Conservation (phyloP, 2,113 vertebrate genomes). For the Gracilinanus agilis region DNA sequence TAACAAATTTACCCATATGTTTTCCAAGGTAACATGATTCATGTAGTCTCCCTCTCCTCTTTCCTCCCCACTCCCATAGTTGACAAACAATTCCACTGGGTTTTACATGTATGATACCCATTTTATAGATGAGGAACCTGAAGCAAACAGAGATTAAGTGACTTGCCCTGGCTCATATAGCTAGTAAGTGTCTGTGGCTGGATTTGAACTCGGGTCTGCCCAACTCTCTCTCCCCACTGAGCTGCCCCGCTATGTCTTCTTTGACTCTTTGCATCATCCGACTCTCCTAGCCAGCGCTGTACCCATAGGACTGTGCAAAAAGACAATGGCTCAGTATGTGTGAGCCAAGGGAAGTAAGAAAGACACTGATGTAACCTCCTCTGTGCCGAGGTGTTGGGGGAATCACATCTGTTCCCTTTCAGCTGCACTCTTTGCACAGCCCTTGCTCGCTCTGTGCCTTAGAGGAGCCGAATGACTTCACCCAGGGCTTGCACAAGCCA, state of each 20-base stretch:
- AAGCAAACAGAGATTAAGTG: background rate
- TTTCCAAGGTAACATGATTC: too few species aligned
- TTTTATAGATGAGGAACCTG: background rate
- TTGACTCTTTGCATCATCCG: background rate
- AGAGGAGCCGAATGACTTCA: constrained; percentile 1
- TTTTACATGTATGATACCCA: background rate
- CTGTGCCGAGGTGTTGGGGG: background rate
- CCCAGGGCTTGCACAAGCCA: background rate
- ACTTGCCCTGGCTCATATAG: background rate
- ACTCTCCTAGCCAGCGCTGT: background rate
- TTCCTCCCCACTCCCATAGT: too few species aligned
- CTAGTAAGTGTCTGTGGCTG: background rate
- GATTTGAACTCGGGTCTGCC: background rate
- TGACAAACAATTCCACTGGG: too few species aligned
- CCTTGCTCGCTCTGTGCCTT: constrained; percentile 34
- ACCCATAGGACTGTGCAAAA: background rate
- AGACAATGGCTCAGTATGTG: background rate
- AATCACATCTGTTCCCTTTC: background rate
- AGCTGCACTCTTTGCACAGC: background rate
- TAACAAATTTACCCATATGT: too few species aligned
- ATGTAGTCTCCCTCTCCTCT: too few species aligned
- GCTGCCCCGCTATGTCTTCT: background rate
- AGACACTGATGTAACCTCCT: background rate
- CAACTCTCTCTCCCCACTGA: background rate
- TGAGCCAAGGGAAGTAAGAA: background rate